Conservation (phyloP, 1,140 invertebrate species). For the Dreissena rostriformis region DNA sequence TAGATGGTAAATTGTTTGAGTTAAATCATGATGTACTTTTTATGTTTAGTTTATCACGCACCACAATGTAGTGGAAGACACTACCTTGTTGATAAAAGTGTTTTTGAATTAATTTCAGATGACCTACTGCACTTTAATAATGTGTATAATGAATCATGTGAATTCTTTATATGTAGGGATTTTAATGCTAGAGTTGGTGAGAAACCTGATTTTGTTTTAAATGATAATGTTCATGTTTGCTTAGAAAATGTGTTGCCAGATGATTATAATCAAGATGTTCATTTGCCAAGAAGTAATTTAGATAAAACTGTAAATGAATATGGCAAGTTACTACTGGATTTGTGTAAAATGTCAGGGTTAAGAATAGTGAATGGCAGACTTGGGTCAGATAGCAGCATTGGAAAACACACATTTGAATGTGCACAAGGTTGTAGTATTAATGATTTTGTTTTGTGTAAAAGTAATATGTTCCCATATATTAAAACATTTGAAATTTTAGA, state of each 20-base stretch:
- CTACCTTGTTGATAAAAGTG: not conserved
- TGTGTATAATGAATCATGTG: not conserved
- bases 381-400: not conserved
- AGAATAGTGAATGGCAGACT: slow-evolving; percentile 25
- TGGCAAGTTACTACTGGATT: slow-evolving; percentile 21
- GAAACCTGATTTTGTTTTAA: slow-evolving; percentile 9
- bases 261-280: slow-evolving; percentile 23
- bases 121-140: slow-evolving; percentile 8
- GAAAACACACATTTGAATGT: slow-evolving; percentile 28
- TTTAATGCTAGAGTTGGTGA: slow-evolving; percentile 6
- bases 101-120: slow-evolving; percentile 13
- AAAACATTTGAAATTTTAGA: not conserved
- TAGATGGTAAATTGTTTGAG: slow-evolving; percentile 14
- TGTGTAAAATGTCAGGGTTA: not conserved
- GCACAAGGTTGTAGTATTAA: not conserved
- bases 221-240: slow-evolving; percentile 3
- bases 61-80: slow-evolving; percentile 26
- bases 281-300: slow-evolving; percentile 9
- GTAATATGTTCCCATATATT: not conserved
- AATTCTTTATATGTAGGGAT: not conserved
- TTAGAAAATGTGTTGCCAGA: slow-evolving; percentile 14
- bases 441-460: slow-evolving; percentile 11
- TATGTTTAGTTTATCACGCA: slow-evolving; percentile 29
- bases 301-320: slow-evolving; percentile 25
- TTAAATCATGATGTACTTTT: slow-evolving; percentile 20